phyloP scores from a whole-genome alignment of 2,888 invertebrate genomes.

The Acanthosoma haemorrhoidale region DNA sequence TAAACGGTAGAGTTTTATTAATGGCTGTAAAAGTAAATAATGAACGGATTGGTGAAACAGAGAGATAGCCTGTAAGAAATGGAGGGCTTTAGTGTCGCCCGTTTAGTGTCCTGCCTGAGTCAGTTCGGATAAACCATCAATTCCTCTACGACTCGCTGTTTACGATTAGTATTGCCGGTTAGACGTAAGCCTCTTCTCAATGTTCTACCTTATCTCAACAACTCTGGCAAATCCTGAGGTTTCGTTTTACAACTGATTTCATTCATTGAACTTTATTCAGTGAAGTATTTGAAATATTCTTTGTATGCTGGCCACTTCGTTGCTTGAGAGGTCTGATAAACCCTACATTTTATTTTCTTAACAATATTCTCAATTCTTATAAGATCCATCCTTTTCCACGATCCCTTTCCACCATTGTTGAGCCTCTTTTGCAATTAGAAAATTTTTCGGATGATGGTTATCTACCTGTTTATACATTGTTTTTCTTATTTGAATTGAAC shows the following conservation, averaged over 20 bases:
- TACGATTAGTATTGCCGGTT: constrained; percentile 9
- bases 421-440: no score
- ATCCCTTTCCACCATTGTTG: no score
- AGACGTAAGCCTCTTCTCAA: neutral
- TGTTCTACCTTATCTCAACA: constrained; percentile 8
- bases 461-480: no score
- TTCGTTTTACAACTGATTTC: neutral
- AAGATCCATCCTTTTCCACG: no score
- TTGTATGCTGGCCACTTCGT: no score
- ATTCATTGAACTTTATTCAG: no score
- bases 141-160: neutral
- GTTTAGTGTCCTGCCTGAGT: constrained; percentile 6
- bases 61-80: neutral
- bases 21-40: constrained; percentile 39
- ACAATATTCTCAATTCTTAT: no score
- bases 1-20: constrained; percentile 34
- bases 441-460: no score
- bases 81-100: neutral
- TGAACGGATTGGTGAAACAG: constrained; percentile 25
- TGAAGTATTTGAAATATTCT: no score
- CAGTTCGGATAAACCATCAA: neutral
- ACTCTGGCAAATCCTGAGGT: neutral
- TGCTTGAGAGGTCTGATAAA: no score
- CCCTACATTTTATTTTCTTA: no score
- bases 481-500: no score